A percentile compares a stretch with the other conserved stretches of the same genome.
phyloP scores from a whole-genome alignment of 2,113 vertebrate species.

The Mixornis gularis region DNA sequence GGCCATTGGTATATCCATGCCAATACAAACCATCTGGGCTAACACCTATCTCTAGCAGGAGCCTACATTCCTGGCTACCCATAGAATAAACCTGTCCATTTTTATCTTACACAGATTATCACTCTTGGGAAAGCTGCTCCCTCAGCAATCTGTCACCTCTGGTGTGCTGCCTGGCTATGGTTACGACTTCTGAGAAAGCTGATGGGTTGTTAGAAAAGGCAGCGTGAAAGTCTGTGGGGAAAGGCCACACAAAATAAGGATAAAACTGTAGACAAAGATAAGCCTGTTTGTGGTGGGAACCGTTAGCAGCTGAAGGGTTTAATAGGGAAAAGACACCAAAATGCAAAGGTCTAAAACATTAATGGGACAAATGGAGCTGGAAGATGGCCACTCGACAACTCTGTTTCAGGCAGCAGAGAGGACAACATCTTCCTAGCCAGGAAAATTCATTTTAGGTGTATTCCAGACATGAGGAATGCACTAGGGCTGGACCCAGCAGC shows the following conservation, averaged over 20 bases:
- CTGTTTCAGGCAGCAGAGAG: not conserved
- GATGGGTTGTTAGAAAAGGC: not conserved
- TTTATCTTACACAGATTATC: not conserved
- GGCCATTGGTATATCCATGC: not conserved
- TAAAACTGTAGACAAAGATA: not conserved
- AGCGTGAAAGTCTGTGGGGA: not conserved
- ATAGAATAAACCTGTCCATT: not conserved
- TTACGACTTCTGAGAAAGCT: not conserved
- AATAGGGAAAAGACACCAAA: not conserved
- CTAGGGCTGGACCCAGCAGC: not conserved
- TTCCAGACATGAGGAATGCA: not conserved
- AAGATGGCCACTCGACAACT: not conserved
- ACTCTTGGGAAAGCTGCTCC: not conserved
- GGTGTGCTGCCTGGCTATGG: not conserved
- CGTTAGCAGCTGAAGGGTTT: not conserved
- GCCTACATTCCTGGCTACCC: not conserved
- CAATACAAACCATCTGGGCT: not conserved
- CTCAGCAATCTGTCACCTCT: not conserved
- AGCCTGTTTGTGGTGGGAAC: not conserved
- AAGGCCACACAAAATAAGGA: not conserved
- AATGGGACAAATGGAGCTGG: not conserved
- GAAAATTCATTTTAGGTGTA: not conserved
- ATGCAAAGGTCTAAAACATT: not conserved
- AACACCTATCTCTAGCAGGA: not conserved
- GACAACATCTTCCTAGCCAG: not conserved